These are phyloP conservation scores for Acanthis flammea DNA, from an alignment of 2,797 vertebrate species.

Conservation along the genomic window DNA sequence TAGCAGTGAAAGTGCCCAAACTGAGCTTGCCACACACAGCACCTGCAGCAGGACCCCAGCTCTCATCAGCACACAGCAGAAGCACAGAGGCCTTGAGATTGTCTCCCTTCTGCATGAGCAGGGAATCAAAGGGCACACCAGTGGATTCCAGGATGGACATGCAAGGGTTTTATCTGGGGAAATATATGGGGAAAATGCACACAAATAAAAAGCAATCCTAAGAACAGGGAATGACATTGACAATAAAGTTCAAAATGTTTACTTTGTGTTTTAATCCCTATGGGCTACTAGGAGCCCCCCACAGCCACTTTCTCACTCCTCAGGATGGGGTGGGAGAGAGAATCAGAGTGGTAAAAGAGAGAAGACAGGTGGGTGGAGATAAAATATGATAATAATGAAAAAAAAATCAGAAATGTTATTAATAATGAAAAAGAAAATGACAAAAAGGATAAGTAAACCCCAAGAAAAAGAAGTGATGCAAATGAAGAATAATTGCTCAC, in stretches of 20 bases:
- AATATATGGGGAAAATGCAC: too few relatives aligned
- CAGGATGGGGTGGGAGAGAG: not conserved
- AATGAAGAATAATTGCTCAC: not conserved
- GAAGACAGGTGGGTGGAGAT: not conserved
- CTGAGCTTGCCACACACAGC: fast-evolving
- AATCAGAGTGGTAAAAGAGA: not conserved
- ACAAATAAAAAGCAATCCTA: not conserved
- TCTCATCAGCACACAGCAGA: not conserved
- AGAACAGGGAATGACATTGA: not conserved
- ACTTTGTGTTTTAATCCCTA: not conserved
- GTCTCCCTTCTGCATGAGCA: not conserved
- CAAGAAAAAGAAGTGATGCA: not conserved
- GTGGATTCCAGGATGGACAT: not conserved
- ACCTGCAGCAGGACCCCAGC: not conserved
- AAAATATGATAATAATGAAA: not conserved
- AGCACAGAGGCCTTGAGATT: too few relatives aligned
- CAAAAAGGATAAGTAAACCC: not conserved
- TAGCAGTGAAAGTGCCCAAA: not conserved
- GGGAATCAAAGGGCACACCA: fast-evolving
- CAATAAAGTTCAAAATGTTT: not conserved
- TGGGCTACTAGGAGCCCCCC: not conserved
- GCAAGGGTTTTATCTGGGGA: not conserved
- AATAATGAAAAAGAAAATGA: not conserved
- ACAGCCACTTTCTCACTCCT: fast-evolving
- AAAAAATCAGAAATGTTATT: not conserved